Percentiles rank a stretch among this genome's conserved stretches.
These are phyloP conservation scores for Hydrozoanthus tunicans DNA, from an alignment of 64 coral and sea anemone genomes.

Conservation along the genomic window DNA sequence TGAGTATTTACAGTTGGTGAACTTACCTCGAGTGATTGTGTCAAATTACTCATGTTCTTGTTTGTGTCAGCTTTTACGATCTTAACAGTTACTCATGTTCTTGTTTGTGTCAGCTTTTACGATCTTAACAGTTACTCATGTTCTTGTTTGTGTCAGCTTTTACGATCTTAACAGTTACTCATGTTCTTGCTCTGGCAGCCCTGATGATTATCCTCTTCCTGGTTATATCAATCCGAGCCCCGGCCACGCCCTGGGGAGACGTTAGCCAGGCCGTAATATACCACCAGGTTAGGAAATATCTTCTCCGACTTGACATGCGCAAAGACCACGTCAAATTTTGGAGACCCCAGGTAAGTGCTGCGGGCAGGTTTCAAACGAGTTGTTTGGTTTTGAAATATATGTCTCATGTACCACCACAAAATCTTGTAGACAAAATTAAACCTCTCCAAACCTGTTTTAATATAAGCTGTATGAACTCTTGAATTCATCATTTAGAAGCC, in stretches of 20 bases:
- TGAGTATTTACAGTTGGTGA: constrained; percentile 5
- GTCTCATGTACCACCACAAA: too few relatives aligned
- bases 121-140: too few relatives aligned
- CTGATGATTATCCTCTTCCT: constrained; percentile 93
- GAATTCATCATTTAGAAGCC: too few relatives aligned
- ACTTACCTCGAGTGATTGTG: too few relatives aligned
- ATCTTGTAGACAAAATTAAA: too few relatives aligned
- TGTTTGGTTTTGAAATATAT: too few relatives aligned
- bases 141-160: constrained; percentile 51
- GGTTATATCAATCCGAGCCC: constrained; percentile 90
- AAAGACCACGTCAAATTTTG: constrained; percentile 98
- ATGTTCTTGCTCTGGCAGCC: constrained; percentile 31
- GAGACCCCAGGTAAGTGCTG: constrained; percentile 83
- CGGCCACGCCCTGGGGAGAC: constrained; percentile 94
- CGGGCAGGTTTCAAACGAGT: neutral
- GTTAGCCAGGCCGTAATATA: constrained; percentile 98
- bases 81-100: too few relatives aligned
- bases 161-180: constrained; percentile 46
- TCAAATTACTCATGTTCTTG: too few relatives aligned
- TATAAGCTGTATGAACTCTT: too few relatives aligned
- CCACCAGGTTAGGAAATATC: constrained; percentile 98
- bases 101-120: too few relatives aligned
- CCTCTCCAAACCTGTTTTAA: too few relatives aligned
- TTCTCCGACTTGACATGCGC: constrained; percentile 84
- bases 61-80: constrained; percentile 78